Evolutionary conservation across 2,113 vertebrate species (phyloP), one percentile per base, ranked within the genome.

Genomic region (Numida meleagris): DNA sequence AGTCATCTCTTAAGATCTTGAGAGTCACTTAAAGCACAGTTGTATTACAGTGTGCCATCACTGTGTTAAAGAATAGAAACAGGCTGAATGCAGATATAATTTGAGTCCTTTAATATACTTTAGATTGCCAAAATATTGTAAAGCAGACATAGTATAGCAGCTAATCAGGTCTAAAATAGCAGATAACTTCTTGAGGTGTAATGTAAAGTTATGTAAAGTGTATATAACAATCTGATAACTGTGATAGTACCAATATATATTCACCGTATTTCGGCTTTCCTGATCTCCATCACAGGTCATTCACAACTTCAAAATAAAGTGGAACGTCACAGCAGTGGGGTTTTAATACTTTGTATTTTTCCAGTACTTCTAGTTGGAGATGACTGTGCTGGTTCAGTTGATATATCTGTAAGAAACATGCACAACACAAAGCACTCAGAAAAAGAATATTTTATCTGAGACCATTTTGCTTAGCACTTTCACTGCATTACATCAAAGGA

Each of bases 401-500:
- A 6, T 70, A 2, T 14, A 23, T 62, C 55, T 66, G 9, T 61
- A 65, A 75, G 84, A 59, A 89, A 48, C 6, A 4, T 31, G 8
- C 48, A 46, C 42, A 50, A 17, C 38, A 73, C 38, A 81, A 86
- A 31, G 57, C 86, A 81, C 89, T 93, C 81, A 81, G 70, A 68
- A 87, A 85, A 76, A 61, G 34, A 1, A 18, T 45, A 36, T 86
- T 85, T 92, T 82, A 62, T 87, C 50, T 96, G 0, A 55, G 23
- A n/a, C 82, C 91, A 5, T 59, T 53, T 74, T 94, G 75, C 91
- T 94, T 86, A 92, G 86, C 33, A 19, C 29, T 90, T 79, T 24
- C 43, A 84, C 53, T 61, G 73, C 79, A 92, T 88, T 62, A 92
- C 71, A 93, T 95, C 91, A 88, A 93, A 91, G 55, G 23, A 61